These are phyloP conservation scores for Melanostoma scalare DNA, from an alignment of 2,888 invertebrate genomes.

Conservation along the genomic window DNA sequence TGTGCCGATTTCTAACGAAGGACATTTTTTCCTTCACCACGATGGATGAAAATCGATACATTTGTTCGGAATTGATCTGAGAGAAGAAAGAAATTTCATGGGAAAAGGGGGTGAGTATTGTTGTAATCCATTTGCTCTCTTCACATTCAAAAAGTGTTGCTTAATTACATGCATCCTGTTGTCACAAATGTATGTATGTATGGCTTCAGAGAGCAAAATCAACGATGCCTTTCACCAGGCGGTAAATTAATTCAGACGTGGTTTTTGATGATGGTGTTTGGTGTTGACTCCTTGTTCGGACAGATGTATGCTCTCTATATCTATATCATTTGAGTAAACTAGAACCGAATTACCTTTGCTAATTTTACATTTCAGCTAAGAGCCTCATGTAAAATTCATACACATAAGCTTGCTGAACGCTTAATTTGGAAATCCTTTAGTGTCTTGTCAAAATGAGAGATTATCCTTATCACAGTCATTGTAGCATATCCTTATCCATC, in stretches of 20 bases:
- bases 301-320: not conserved
- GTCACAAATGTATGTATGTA: not conserved
- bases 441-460: slow-evolving; percentile 55
- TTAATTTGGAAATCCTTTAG: slow-evolving; percentile 36
- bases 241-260: slow-evolving; percentile 20
- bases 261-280: not conserved
- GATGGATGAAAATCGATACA: slow-evolving; percentile 20
- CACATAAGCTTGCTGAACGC: slow-evolving; percentile 7
- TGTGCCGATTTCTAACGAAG: slow-evolving; percentile 18
- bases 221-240: slow-evolving; percentile 20
- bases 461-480: slow-evolving; percentile 51
- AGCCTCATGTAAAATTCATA: slow-evolving; percentile 39
- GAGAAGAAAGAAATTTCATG: not conserved
- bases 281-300: slow-evolving; percentile 22
- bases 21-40: not conserved
- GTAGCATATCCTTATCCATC: slow-evolving; percentile 25
- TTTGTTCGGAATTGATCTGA: slow-evolving; percentile 1
- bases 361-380: slow-evolving; percentile 21
- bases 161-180: slow-evolving; percentile 22
- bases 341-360: slow-evolving; percentile 41
- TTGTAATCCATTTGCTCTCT: not conserved
- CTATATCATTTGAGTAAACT: not conserved
- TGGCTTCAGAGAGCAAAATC: slow-evolving; percentile 25
- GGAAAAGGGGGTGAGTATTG: not conserved
- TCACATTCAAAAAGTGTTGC: slow-evolving; percentile 2